These are phyloP conservation scores for Branchinecta lynchi DNA, from an alignment of 1,140 invertebrate genomes.

Conservation along the genomic window DNA sequence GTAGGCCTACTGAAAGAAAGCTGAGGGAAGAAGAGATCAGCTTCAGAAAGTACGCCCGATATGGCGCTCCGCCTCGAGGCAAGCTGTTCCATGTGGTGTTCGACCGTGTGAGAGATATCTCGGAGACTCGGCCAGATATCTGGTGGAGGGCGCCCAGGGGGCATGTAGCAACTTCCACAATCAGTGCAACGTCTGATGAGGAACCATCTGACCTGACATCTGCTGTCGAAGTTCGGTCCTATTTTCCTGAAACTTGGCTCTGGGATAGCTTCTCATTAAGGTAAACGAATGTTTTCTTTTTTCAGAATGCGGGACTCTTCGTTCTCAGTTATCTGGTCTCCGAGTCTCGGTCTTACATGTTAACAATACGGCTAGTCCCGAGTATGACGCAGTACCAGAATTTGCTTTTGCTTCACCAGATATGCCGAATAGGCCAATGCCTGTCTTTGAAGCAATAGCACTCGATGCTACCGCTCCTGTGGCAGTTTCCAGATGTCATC, in stretches of 20 bases:
- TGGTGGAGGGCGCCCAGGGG: too few species aligned
- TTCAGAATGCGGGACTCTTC: conserved; percentile 8
- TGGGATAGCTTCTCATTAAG: conserved; percentile 30
- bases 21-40: background rate
- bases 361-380: background rate
- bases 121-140: too few species aligned
- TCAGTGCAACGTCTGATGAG: too few species aligned
- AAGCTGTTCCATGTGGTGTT: background rate
- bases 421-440: too few species aligned
- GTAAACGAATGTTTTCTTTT: background rate
- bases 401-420: too few species aligned
- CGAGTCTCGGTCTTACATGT: conserved; percentile 11
- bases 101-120: conserved; percentile 9
- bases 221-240: conserved; percentile 34
- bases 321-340: background rate
- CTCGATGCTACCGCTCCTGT: too few species aligned
- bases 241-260: conserved; percentile 52
- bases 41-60: background rate
- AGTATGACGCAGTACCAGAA: background rate
- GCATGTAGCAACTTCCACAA: too few species aligned
- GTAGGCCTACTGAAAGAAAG: conserved; percentile 23
- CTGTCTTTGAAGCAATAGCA: too few species aligned
- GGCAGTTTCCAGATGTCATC: background rate
- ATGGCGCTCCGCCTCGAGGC: background rate
- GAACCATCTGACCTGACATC: conserved; percentile 12